Base-by-base conservation (phyloP, 1,140 invertebrate species). In the Megathymus violae region DNA sequence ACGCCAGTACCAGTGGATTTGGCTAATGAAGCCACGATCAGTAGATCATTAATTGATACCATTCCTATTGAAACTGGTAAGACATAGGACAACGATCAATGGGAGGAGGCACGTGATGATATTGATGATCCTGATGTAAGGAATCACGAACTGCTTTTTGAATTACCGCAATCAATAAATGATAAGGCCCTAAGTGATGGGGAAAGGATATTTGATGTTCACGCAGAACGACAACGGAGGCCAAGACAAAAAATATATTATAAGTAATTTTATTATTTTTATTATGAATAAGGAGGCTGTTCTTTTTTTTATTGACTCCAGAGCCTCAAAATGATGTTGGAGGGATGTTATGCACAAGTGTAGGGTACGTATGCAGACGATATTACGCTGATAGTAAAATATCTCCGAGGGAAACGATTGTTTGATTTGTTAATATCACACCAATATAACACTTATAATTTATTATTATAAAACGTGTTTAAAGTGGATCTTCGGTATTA, bases 341-440 rank as follows among this genome's bases (percentile, higher is more conserved):
- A 41, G 14, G 40, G 40, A 16, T n/a, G 14, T 4, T 41, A 13
- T 41, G 6, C 15, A 41, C 14, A 5, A 41, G 6, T 13, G 40
- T 5, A n/a, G 5, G 5, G 5, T 15, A n/a, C n/a, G n/a, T n/a
- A n/a, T n/a, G n/a, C n/a, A n/a, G n/a, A n/a, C n/a, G n/a, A 3
- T n/a, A n/a, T n/a, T 41, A 7, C 13, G n/a, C 7, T 11, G 14
- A 11, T 41, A 34, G 34, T 65, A 72, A 71, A 54, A n/a, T 46
- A 52, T 38, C 27, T 73, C 66, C 62, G 56, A 58, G n/a, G n/a
- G n/a, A n/a, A n/a, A n/a, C n/a, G n/a, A n/a, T n/a, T n/a, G n/a
- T n/a, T n/a, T n/a, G n/a, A n/a, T n/a, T n/a, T n/a, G n/a, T n/a
- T n/a, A n/a, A n/a, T n/a, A n/a, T n/a, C n/a, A n/a, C n/a, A n/a